phyloP scores from a whole-genome alignment of 2,113 vertebrate species.

The Pandion haliaetus region DNA sequence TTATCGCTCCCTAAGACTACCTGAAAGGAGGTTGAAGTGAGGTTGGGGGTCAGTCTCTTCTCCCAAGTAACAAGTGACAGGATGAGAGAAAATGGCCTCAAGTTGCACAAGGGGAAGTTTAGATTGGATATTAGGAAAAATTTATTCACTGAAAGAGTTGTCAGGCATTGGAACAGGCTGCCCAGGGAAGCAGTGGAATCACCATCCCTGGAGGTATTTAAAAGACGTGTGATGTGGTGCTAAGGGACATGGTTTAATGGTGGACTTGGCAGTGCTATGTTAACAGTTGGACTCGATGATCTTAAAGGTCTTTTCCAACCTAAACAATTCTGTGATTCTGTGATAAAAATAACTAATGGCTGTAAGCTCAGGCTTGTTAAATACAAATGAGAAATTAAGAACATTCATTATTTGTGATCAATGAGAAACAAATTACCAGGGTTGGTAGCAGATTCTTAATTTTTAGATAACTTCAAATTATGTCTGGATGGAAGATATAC shows the following conservation, averaged over 20 bases:
- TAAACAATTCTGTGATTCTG: background rate
- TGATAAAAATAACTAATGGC: background rate
- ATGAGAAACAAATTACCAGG: constrained; percentile 22
- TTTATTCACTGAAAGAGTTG: background rate
- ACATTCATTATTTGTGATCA: constrained; percentile 15
- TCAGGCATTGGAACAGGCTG: background rate
- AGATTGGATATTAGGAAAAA: background rate
- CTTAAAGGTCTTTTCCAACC: background rate
- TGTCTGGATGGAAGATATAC: background rate
- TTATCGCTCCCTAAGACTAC: background rate
- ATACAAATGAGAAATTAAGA: constrained; percentile 27
- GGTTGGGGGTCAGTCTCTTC: background rate
- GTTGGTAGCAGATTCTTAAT: background rate
- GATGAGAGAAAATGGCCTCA: background rate
- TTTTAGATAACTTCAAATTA: constrained; percentile 16
- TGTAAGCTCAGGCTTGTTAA: background rate
- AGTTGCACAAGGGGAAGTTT: background rate
- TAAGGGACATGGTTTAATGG: background rate
- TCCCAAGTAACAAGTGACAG: background rate
- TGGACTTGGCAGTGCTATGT: background rate
- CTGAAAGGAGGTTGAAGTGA: background rate
- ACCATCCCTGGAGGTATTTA: background rate
- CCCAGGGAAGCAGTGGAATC: background rate
- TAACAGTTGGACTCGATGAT: background rate
- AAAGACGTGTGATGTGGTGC: too few species aligned